Percentiles rank a stretch among this genome's conserved stretches.
Conservation (phyloP, 2,797 vertebrate genomes). For the Pampus argenteus region DNA sequence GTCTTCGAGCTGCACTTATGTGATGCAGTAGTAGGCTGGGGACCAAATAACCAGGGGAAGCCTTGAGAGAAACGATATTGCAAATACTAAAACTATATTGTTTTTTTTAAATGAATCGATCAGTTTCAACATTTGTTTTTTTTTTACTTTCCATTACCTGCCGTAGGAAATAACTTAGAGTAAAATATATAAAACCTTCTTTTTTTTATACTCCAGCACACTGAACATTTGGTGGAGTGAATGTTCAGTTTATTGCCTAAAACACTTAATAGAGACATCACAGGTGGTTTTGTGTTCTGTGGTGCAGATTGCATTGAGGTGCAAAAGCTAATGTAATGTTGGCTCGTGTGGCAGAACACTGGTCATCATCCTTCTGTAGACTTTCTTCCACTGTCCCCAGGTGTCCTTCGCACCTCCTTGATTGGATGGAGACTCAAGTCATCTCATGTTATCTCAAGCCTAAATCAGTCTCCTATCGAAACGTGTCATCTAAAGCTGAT, state of each 20-base stretch:
- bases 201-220: constrained; percentile 29
- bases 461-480: constrained; percentile 81
- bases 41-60: constrained; percentile 21
- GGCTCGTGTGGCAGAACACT: constrained; percentile 61
- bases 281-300: constrained; percentile 50
- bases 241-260: constrained; percentile 64
- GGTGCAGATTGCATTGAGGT: constrained; percentile 69
- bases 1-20: constrained; percentile 8
- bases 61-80: constrained; percentile 23
- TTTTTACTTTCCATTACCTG: constrained; percentile 61
- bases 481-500: constrained; percentile 84
- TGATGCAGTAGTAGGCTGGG: constrained; percentile 31
- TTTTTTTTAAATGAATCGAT: constrained; percentile 50
- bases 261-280: constrained; percentile 69
- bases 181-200: constrained; percentile 44
- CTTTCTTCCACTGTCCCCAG: constrained; percentile 82
- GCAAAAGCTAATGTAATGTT: constrained; percentile 72
- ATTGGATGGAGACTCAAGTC: constrained; percentile 83
- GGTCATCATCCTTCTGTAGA: constrained; percentile 72
- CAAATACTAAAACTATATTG: constrained; percentile 38
- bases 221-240: constrained; percentile 51
- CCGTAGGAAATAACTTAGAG: constrained; percentile 41
- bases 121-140: constrained; percentile 59
- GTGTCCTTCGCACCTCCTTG: constrained; percentile 78
- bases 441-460: constrained; percentile 73